Base-by-base conservation (phyloP, 2,113 vertebrate species). In the Lynx canadensis region DNA sequence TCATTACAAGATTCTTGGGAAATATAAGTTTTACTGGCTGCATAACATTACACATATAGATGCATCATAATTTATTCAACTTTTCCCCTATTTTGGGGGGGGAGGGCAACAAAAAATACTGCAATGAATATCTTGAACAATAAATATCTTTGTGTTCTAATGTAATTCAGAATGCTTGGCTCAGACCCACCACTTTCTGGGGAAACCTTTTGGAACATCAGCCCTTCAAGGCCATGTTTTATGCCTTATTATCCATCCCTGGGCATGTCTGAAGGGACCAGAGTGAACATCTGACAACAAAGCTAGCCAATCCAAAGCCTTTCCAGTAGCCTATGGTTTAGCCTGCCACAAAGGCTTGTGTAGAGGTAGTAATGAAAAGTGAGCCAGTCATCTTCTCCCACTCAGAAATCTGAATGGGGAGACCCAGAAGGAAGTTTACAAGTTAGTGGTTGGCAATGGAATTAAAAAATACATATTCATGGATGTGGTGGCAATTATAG, bases 31-130 rank as follows among this genome's bases (percentile, higher is more conserved):
- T 95, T 88, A 66, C 66, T 57, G 74, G 73, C 45, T 88, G 29
- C 5, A 66, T 71, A 88, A 86, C 15, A 92, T 66, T 82, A 63
- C 12, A 82, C 27, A 73, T 65, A 33, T 36, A 88, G 31, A 69
- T 95, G 48, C 25, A 85, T 84, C 80, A 31, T 68, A 85, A 84
- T 90, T 66, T 94, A 68, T 87, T 91, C 78, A 27, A 81, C 33
- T 27, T 82, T 78, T 85, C 7, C 23, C 55, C n/a, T 68, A 23
- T 82, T 88, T 69, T 16, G 14, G 19, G 13, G 27, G 60, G 16
- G 3, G 12, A 68, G 33, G n/a, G 5, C 68, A 89, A 76, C 73
- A 76, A 88, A 66, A 66, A 83, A 66, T 74, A 82, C 33, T 68
- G 27, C 14, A 68, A 36, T 83, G 82, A 95, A 45, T 45, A 45